A percentile compares a stretch with the other conserved stretches of the same genome.
Conservation (phyloP, 2,888 invertebrate genomes). For the Troides aeacus region DNA sequence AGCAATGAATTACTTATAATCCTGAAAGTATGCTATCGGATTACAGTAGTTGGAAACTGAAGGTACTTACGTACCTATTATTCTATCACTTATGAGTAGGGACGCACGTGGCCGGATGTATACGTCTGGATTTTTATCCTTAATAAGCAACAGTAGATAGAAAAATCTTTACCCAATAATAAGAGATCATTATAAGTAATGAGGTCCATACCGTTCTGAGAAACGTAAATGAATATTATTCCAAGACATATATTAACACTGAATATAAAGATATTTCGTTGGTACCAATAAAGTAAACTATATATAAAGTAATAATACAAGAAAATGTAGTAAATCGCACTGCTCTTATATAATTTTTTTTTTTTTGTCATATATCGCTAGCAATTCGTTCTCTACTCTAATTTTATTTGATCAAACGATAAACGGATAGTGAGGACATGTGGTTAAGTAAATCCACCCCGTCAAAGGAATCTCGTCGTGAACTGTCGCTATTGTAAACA, state of each 20-base stretch:
- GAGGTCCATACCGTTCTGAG: not conserved
- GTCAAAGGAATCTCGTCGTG: not conserved
- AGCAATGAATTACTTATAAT: conserved; percentile 1
- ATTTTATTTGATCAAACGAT: not conserved
- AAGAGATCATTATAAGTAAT: not conserved
- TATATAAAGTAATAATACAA: not conserved
- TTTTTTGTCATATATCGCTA: not conserved
- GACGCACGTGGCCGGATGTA: conserved; percentile 1
- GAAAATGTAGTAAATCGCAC: conserved; percentile 5
- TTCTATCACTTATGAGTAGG: not conserved
- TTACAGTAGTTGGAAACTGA: not conserved
- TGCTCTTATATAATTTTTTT: not conserved
- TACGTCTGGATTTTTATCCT: not conserved
- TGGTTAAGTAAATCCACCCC: not conserved
- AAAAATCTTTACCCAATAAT: not conserved
- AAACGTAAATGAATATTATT: not conserved
- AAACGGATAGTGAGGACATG: not conserved
- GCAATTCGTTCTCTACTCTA: conserved; percentile 3
- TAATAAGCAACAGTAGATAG: not conserved
- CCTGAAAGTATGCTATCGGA: not conserved
- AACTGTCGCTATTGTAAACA: not conserved
- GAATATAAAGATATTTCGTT: not conserved
- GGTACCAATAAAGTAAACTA: not conserved
- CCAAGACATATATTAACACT: not conserved
- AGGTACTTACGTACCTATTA: not conserved